Conservation (phyloP, 2,888 invertebrate species). For the Caenorhabditis angaria region DNA sequence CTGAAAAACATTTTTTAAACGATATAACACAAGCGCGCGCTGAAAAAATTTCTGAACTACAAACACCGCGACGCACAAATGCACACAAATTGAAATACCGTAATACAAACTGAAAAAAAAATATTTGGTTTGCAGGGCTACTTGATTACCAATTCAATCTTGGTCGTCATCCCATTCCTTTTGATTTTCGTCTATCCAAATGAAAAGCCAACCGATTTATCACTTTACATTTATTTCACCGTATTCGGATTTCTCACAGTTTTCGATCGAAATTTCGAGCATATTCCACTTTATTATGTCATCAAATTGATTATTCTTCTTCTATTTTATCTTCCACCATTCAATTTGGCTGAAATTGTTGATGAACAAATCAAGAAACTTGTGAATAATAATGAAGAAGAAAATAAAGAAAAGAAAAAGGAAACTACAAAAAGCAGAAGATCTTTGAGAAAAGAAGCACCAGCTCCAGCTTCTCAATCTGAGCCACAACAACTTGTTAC, state of each 20-base stretch:
- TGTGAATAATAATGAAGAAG: too few relatives aligned
- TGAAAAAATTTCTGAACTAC: too few relatives aligned
- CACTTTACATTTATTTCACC: slow-evolving; percentile 39
- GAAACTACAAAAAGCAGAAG: background rate
- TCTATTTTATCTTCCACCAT: slow-evolving; percentile 42
- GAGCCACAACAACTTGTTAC: too few relatives aligned
- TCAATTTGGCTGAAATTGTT: slow-evolving; percentile 13
- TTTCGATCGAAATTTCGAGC: slow-evolving; percentile 41
- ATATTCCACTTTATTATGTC: slow-evolving; percentile 39
- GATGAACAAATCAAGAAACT: slow-evolving; percentile 6
- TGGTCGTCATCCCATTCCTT: slow-evolving; percentile 36
- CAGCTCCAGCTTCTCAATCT: background rate
- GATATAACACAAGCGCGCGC: too few relatives aligned
- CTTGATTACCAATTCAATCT: slow-evolving; percentile 37
- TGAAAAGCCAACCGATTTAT: slow-evolving; percentile 39
- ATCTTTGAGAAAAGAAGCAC: background rate
- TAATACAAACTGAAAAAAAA: background rate
- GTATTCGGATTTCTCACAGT: slow-evolving; percentile 30
- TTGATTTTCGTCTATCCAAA: slow-evolving; percentile 39
- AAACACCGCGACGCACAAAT: too few relatives aligned
- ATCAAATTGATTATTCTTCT: slow-evolving; percentile 39
- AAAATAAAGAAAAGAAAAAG: too few relatives aligned
- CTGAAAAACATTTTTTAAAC: too few relatives aligned
- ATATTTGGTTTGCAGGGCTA: slow-evolving; percentile 3
- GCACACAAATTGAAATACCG: too few relatives aligned